phyloP scores from a whole-genome alignment of 1,140 invertebrate genomes.

The Saccostrea echinata region DNA sequence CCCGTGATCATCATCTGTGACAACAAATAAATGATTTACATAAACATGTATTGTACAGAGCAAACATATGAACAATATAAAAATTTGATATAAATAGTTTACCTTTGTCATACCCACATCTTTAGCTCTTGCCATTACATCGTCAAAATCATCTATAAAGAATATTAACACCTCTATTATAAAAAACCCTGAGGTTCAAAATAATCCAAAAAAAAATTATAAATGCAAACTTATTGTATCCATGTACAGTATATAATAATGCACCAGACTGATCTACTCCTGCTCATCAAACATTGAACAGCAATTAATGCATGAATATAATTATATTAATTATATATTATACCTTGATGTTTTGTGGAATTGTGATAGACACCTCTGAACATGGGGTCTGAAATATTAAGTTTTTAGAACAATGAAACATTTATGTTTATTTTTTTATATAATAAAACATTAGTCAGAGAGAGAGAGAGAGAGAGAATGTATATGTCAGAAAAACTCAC shows the following conservation, averaged over 20 bases:
- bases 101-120: background rate
- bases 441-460: no score
- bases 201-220: no score
- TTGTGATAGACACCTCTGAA: constrained; percentile 93
- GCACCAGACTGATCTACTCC: no score
- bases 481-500: constrained; percentile 58
- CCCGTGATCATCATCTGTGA: constrained; percentile 91
- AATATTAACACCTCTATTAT: background rate
- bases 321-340: background rate
- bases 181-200: no score
- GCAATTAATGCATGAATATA: background rate
- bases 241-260: no score
- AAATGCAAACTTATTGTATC: no score
- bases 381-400: constrained; percentile 86
- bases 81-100: background rate
- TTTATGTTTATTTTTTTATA: background rate
- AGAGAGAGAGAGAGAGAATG: constrained; percentile 1
- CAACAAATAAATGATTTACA: background rate
- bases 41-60: background rate
- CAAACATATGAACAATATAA: background rate
- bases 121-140: background rate
- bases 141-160: background rate
- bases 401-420: background rate
- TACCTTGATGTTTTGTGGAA: constrained; percentile 88
- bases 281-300: no score